These are phyloP conservation scores for Agapornis canus DNA, from an alignment of 2,797 vertebrate genomes.

Conservation along the genomic window DNA sequence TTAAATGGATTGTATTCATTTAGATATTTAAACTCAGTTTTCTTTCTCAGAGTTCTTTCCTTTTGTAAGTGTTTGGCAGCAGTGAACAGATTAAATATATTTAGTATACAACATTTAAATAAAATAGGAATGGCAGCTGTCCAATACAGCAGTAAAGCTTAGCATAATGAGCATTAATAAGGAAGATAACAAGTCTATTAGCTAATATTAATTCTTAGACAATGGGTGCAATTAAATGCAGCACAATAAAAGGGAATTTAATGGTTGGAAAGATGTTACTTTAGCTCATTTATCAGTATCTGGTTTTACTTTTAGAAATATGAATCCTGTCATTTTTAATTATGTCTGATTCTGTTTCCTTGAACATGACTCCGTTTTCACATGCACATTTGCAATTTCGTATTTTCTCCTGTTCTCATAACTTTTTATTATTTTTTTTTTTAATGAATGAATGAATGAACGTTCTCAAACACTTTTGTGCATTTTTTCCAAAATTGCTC, in stretches of 20 bases:
- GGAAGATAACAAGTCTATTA: slow-evolving; percentile 51
- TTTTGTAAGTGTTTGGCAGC: slow-evolving; percentile 1
- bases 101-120: neutral
- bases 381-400: neutral
- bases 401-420: neutral
- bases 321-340: neutral
- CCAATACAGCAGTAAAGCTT: neutral
- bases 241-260: neutral
- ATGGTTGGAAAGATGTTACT: neutral
- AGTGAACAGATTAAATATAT: neutral
- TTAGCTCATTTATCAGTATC: neutral
- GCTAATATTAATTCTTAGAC: neutral
- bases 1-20: neutral
- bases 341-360: neutral
- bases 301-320: neutral
- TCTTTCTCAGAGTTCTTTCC: neutral
- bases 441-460: neutral
- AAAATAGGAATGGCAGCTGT: slow-evolving; percentile 32
- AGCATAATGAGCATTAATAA: slow-evolving; percentile 16
- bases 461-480: neutral
- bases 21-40: neutral
- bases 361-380: neutral
- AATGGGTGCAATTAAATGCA: neutral
- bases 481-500: neutral
- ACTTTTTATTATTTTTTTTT: neutral